These are phyloP conservation scores for Heliconius aoede DNA, from an alignment of 2,888 invertebrate genomes.

Conservation along the genomic window DNA sequence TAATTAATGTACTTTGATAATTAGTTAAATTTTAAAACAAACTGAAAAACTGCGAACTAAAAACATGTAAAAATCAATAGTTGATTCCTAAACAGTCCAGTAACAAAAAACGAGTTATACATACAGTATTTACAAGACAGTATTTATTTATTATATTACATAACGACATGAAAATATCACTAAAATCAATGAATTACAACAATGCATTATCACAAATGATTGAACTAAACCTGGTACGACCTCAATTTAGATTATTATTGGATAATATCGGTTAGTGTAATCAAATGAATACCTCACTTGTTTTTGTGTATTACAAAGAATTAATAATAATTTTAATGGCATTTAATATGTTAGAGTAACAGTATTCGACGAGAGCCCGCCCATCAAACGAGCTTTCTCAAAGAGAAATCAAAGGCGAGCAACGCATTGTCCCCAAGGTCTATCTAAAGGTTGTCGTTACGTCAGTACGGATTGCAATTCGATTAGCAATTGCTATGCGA, in stretches of 20 bases:
- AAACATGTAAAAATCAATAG: not conserved
- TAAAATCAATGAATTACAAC: not conserved
- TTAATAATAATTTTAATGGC: not conserved
- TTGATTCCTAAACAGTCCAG: not conserved
- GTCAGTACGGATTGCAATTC: constrained; percentile 77
- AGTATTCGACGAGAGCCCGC: not conserved
- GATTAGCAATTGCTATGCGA: constrained; percentile 75
- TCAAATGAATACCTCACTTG: constrained; percentile 14
- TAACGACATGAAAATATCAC: constrained; percentile 10
- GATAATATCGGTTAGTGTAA: constrained; percentile 10
- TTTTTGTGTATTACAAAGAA: not conserved
- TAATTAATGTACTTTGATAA: no score
- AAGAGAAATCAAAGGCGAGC: constrained; percentile 56
- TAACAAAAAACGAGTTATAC: not conserved
- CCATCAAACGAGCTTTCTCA: constrained; percentile 48
- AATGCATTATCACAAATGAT: constrained; percentile 8
- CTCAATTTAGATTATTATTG: constrained; percentile 22
- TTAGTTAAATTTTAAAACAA: no score
- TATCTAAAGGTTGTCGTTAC: constrained; percentile 65
- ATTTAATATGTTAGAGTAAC: constrained; percentile 17
- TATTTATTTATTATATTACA: constrained; percentile 4
- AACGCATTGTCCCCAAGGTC: constrained; percentile 59
- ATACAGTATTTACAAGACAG: not conserved
- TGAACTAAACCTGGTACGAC: constrained; percentile 3
- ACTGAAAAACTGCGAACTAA: no score